Percentiles rank a stretch among this genome's conserved stretches.
Conservation (phyloP, 2,113 vertebrate species). For the Pomatostomus ruficeps region DNA sequence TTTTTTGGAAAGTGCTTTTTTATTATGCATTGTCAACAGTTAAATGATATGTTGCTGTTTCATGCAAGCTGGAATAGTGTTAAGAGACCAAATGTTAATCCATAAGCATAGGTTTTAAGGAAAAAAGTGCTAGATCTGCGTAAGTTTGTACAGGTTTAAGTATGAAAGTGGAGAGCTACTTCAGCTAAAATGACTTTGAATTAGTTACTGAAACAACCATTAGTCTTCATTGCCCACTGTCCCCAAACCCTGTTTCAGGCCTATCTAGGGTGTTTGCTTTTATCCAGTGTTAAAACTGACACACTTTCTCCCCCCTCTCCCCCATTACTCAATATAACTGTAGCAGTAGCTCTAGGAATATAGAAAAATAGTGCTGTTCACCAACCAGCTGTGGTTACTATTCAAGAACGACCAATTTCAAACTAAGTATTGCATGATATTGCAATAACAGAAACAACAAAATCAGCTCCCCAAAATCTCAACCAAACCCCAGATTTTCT, state of each 20-base stretch:
- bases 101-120: background rate
- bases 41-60: conserved; percentile 11
- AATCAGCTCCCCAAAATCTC: background rate
- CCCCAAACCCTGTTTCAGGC: background rate
- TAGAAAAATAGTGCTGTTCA: background rate
- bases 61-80: conserved; percentile 24
- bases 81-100: conserved; percentile 37
- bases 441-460: background rate
- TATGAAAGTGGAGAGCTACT: background rate
- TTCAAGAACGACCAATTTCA: background rate
- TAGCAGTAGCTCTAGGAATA: background rate
- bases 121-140: background rate
- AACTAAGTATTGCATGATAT: background rate
- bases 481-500: background rate
- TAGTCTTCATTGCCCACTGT: background rate
- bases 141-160: background rate
- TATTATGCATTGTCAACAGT: conserved; percentile 55
- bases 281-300: background rate
- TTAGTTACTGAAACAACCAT: background rate
- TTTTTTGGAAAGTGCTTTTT: conserved; percentile 55
- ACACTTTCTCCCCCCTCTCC: background rate
- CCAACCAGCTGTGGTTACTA: background rate
- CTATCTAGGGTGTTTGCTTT: background rate
- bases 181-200: background rate
- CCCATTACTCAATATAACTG: background rate